Base-by-base conservation (phyloP, 2,797 vertebrate genomes). In the Esox masquinongy region DNA sequence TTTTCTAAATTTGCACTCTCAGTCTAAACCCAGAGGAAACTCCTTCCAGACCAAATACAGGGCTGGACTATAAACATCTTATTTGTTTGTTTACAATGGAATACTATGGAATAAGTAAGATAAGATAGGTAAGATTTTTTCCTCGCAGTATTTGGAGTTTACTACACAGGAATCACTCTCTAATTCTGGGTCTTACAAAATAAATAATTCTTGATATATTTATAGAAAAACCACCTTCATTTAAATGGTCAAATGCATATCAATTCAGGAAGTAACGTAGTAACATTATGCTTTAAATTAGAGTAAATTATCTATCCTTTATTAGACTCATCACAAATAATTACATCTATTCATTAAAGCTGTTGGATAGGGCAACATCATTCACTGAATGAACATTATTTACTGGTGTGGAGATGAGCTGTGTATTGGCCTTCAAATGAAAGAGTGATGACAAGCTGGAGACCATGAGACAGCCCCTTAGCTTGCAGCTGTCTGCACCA, bases 401-500 rank as follows among this genome's bases (percentile, higher is more conserved):
- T 22, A 50, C 49, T 4, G 15, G 24, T n/a, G 47, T 70, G 43
- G 49, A 36, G 14, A 72, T 24, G 4, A 59, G 29, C 9, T 56
- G 29, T 36, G 26, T 56, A 29, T n/a, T 1, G 29, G 51, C 4
- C 19, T 72, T 36, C n/a, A n/a, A 72, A 24, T 72, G 53, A 39
- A 72, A 36, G 26, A 36, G 29, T 24, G 70, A 15, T 61, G 70
- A 72, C 70, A 72, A 59, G 53, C 36, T 36, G 29, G 51, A 72
- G 12, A 17, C 26, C 19, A 36, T 7, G 16, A 26, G 34, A 72
- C 51, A n/a, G 56, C 19, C 34, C 15, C 19, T 72, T 29, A n/a
- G 19, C 70, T 14, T 14, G 56, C 31, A 31, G 51, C 53, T 72
- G 70, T 72, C 70, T 36, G 31, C 70, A 72, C 51, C 51, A 72